phyloP scores from a whole-genome alignment of 2,888 invertebrate genomes.

The Eledona agricola region DNA sequence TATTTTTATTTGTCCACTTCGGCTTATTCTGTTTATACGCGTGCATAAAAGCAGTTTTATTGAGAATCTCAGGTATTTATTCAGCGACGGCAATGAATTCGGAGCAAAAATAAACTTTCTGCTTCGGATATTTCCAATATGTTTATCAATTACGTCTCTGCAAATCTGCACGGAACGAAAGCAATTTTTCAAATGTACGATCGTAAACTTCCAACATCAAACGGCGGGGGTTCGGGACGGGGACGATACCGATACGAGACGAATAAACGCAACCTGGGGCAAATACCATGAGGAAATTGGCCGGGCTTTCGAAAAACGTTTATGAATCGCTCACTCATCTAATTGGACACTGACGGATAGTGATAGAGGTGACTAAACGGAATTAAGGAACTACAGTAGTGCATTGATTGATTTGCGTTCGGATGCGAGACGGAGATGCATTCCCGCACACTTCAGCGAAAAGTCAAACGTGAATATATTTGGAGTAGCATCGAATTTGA shows the following conservation, averaged over 20 bases:
- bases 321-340: no score
- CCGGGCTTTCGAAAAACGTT: no score
- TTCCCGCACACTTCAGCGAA: slow-evolving; percentile 20
- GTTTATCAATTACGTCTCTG: slow-evolving; percentile 48
- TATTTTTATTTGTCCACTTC: slow-evolving; percentile 44
- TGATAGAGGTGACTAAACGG: no score
- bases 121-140: slow-evolving; percentile 45
- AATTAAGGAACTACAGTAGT: no score
- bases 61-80: slow-evolving; percentile 45
- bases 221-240: slow-evolving; percentile 2
- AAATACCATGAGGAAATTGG: no score
- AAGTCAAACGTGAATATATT: slow-evolving; percentile 24
- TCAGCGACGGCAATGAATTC: slow-evolving; percentile 34
- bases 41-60: slow-evolving; percentile 39
- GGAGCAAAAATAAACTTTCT: slow-evolving; percentile 40
- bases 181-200: slow-evolving; percentile 34
- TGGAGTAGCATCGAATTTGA: slow-evolving; percentile 20
- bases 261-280: no score
- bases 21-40: slow-evolving; percentile 39
- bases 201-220: slow-evolving; percentile 35
- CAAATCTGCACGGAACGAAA: slow-evolving; percentile 39
- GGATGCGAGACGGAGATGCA: no score
- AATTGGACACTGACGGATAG: no score
- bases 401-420: no score
- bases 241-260: background rate